These are phyloP conservation scores for Monochamus saltuarius DNA, from an alignment of 1,140 invertebrate genomes.

Conservation along the genomic window DNA sequence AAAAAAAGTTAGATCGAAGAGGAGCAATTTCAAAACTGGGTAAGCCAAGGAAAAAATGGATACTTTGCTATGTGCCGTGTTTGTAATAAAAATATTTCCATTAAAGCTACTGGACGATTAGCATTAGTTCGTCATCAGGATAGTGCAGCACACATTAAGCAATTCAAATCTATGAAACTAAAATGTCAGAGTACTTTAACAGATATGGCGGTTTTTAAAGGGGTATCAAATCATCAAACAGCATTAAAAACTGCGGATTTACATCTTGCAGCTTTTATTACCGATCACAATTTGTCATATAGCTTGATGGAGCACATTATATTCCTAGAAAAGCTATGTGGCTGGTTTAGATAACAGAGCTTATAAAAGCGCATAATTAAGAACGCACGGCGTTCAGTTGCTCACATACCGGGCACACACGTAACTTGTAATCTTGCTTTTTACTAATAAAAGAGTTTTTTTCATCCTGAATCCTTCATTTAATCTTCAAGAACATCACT, in stretches of 20 bases:
- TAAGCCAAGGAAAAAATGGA: conserved; percentile 8
- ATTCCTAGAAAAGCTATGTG: too few species aligned
- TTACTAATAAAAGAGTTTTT: too few species aligned
- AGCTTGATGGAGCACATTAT: conserved; percentile 18
- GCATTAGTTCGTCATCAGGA: conserved; percentile 16
- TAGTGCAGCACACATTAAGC: conserved; percentile 11
- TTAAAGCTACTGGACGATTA: conserved; percentile 13
- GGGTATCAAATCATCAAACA: not conserved
- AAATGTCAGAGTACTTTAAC: conserved; percentile 10
- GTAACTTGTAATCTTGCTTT: too few species aligned
- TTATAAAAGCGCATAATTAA: too few species aligned
- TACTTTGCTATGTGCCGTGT: conserved; percentile 16
- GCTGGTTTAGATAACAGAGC: too few species aligned
- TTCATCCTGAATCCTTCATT: too few species aligned
- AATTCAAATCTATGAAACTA: conserved; percentile 4
- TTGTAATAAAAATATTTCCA: conserved; percentile 14
- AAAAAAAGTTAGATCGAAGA: conserved; percentile 12
- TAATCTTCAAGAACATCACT: too few species aligned
- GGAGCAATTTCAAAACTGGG: conserved; percentile 15
- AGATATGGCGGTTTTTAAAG: conserved; percentile 3
- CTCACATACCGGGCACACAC: too few species aligned
- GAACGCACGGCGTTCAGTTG: too few species aligned
- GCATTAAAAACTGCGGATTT: conserved; percentile 8
- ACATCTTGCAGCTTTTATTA: conserved; percentile 21
- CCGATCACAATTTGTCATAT: conserved; percentile 33